Evolutionary conservation across 2,888 invertebrate genomes (phyloP).

Genomic region (Amitus sp.): DNA sequence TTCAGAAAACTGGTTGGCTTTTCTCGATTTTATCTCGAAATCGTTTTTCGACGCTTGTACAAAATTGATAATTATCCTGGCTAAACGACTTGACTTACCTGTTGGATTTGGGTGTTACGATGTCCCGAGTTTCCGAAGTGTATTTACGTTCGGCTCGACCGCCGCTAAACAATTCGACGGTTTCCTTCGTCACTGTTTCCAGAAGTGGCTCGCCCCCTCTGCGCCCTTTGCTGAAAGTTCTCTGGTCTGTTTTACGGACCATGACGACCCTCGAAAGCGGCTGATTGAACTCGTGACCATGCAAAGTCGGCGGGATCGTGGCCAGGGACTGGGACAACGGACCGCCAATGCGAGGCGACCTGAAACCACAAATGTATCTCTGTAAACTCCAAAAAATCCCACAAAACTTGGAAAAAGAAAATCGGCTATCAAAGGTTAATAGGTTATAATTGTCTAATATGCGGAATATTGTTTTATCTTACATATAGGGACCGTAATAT

Average conservation of each 20-base stretch:
- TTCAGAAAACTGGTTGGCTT: too few species aligned
- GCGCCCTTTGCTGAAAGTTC: slow-evolving; percentile 72
- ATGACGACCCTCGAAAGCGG: slow-evolving; percentile 73
- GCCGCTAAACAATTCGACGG: slow-evolving; percentile 74
- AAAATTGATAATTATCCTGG: too few species aligned
- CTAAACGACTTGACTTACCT: too few species aligned
- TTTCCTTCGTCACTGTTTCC: slow-evolving; percentile 74
- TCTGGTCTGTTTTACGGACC: slow-evolving; percentile 76
- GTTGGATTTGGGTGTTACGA: slow-evolving; percentile 63
- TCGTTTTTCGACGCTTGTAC: slow-evolving; percentile 9
- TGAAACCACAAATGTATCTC: too few species aligned
- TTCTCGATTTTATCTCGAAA: neutral
- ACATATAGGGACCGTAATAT: too few species aligned
- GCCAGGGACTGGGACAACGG: slow-evolving; percentile 62
- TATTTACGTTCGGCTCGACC: slow-evolving; percentile 73
- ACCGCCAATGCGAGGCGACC: slow-evolving; percentile 63
- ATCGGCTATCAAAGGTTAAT: too few species aligned
- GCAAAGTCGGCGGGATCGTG: slow-evolving; percentile 65
- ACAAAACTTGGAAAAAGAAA: too few species aligned
- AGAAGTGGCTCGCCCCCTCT: slow-evolving; percentile 73
- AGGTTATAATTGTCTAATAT: too few species aligned
- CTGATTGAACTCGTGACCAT: slow-evolving; percentile 64
- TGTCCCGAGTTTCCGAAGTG: slow-evolving; percentile 72
- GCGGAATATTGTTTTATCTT: too few species aligned
- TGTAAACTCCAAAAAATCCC: too few species aligned